Conservation (phyloP, 2,797 vertebrate genomes). For the Psittacula echo region DNA sequence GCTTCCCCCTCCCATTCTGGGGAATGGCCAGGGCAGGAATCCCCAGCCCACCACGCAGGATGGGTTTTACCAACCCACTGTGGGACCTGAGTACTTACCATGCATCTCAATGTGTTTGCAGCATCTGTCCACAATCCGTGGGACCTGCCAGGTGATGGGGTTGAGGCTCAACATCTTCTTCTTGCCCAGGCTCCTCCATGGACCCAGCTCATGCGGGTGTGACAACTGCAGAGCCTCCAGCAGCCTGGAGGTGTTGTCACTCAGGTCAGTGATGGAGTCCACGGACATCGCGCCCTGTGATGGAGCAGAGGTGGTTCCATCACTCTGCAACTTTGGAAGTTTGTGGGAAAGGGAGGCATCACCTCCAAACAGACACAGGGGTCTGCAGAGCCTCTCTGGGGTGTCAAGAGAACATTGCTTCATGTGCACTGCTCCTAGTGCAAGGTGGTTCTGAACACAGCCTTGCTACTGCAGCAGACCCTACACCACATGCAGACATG, state of each 20-base stretch:
- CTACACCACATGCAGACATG: accelerated
- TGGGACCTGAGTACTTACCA: constrained; percentile 73
- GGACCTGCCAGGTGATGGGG: constrained; percentile 90
- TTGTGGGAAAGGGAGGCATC: neutral
- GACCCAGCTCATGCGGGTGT: constrained; percentile 84
- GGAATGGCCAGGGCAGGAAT: neutral
- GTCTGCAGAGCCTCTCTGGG: neutral
- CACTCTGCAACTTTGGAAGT: accelerated
- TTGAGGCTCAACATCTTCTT: constrained; percentile 89
- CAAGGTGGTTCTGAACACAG: neutral
- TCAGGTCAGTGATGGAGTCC: constrained; percentile 90
- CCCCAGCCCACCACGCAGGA: accelerated
- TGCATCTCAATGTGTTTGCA: constrained; percentile 87
- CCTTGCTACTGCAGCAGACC: neutral
- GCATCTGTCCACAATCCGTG: constrained; percentile 88
- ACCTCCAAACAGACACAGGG: neutral
- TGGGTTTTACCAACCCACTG: accelerated
- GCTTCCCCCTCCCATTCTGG: neutral
- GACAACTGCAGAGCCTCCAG: constrained; percentile 93
- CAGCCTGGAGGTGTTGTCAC: constrained; percentile 86
- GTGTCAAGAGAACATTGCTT: neutral
- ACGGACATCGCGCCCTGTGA: constrained; percentile 89
- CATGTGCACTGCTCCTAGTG: accelerated
- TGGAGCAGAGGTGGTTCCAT: neutral
- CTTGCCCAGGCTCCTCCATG: constrained; percentile 78